A percentile compares a stretch with the other conserved stretches of the same genome.
These are phyloP conservation scores for Dendrocincla fuliginosa DNA, from an alignment of 2,797 vertebrate species.

Conservation along the genomic window DNA sequence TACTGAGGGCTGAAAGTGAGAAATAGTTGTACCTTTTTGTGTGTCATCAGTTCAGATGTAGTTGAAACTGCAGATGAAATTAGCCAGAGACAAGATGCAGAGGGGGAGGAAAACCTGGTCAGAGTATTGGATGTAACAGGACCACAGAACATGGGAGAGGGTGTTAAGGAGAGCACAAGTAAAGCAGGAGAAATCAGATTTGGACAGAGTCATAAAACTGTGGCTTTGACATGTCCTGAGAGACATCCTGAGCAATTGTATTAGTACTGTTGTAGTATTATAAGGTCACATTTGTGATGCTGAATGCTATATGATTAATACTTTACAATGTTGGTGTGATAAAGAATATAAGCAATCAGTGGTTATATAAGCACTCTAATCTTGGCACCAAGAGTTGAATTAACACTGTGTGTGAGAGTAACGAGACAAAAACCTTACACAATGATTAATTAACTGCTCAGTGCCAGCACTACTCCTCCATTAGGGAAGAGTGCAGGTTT, in stretches of 20 bases:
- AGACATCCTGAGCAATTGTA: not conserved
- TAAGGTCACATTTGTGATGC: not conserved
- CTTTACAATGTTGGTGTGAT: not conserved
- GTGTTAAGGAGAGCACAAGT: not conserved
- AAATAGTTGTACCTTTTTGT: not conserved
- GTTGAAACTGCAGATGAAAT: not conserved
- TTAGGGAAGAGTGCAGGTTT: not conserved
- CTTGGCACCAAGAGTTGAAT: slow-evolving; percentile 1
- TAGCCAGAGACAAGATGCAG: not conserved
- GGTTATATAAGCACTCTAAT: not conserved
- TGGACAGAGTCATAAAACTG: not conserved
- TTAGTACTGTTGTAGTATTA: not conserved
- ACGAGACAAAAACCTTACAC: not conserved
- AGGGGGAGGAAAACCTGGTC: not conserved
- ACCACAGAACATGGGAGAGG: not conserved
- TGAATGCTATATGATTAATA: not conserved
- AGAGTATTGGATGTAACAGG: not conserved
- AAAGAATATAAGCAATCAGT: not conserved
- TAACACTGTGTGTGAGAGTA: not conserved
- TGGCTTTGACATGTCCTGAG: not conserved
- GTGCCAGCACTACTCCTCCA: not conserved
- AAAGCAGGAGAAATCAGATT: not conserved
- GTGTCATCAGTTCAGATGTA: not conserved
- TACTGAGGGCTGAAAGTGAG: not conserved
- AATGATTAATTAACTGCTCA: not conserved